Percentiles rank a stretch among this genome's conserved stretches.
These are phyloP conservation scores for Himalopsyche phryganea DNA, from an alignment of 1,140 invertebrate genomes.

Conservation along the genomic window DNA sequence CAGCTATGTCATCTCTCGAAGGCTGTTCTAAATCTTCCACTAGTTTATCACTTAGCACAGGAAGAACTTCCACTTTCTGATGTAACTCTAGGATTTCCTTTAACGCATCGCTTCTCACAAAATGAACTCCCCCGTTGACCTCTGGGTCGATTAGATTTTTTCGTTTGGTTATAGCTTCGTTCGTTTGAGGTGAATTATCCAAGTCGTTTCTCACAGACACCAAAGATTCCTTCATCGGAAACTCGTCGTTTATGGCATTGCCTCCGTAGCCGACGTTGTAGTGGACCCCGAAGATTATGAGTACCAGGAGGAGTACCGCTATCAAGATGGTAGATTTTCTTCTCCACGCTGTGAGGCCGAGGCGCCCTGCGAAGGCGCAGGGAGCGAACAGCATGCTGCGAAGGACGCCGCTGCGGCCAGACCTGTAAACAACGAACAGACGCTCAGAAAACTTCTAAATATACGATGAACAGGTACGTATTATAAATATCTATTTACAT, in stretches of 20 bases:
- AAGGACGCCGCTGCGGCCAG: background rate
- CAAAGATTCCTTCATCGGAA: conserved; percentile 20
- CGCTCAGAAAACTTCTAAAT: too few species aligned
- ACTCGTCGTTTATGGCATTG: conserved; percentile 1
- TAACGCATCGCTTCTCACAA: conserved; percentile 20
- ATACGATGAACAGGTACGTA: too few species aligned
- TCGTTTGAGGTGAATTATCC: background rate
- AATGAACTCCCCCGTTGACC: conserved; percentile 26
- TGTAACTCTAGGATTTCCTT: conserved; percentile 8
- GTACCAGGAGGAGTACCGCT: conserved; percentile 18
- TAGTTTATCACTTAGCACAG: conserved; percentile 14
- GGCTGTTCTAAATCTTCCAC: conserved; percentile 27
- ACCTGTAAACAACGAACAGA: conserved; percentile 7
- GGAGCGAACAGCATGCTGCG: conserved; percentile 26
- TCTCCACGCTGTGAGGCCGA: conserved; percentile 31
- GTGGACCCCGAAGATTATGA: conserved; percentile 31
- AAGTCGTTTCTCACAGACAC: conserved; percentile 12
- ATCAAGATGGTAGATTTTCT: conserved; percentile 32
- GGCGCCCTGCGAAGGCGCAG: conserved; percentile 29
- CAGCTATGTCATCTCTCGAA: conserved; percentile 31
- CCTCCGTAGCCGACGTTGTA: conserved; percentile 27
- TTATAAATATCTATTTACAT: too few species aligned
- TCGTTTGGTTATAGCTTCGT: conserved; percentile 10
- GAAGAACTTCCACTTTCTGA: conserved; percentile 9
- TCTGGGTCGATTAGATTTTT: conserved; percentile 26